Base-by-base conservation (phyloP, 1,140 invertebrate genomes). In the Solen grandis region DNA sequence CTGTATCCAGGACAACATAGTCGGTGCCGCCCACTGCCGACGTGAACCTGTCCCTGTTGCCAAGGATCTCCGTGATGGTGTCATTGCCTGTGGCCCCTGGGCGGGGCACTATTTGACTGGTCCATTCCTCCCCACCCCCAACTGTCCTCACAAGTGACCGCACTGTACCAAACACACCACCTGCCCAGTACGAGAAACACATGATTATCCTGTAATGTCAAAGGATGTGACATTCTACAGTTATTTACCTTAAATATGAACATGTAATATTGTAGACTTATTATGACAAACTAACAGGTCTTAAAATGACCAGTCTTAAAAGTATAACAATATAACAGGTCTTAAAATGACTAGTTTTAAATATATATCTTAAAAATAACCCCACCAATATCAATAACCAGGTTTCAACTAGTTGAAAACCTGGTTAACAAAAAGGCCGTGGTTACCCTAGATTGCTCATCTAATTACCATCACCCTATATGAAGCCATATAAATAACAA, bases 41-140 rank as follows among this genome's bases (percentile, higher is more conserved):
- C 19, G 54, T 84, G 10, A 65, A n/a, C 5, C 55, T 79, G 13
- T 87, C 73, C 52, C 88, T 85, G 77, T 87, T 88, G 22, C 83
- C 85, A 59, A 91, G 83, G 10, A 86, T 74, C 46, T 90, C 72
- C 38, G 83, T 81, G 22, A 91, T 90, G n/a, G 89, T 91, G 46
- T 90, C 82, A 33, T 86, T 87, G 3, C 65, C 84, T 13, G 50
- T 27, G 54, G 60, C 78, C n/a, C 77, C 79, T 46, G 76, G 59
- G 10, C 81, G 77, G 1, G 82, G 59, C 10, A 65, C 85, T 33
- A 91, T 89, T 78, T 87, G 81, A 16, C 83, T 83, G 13, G 87
- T 89, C 89, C 90, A 92, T 16, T 35, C 16, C 65, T 92, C 91
- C 25, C 87, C 89, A 5, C 90, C 90, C 36, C 90, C 90, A 10